Evolutionary conservation across 2,113 vertebrate genomes (phyloP).

Genomic region (Pteropus alecto): DNA sequence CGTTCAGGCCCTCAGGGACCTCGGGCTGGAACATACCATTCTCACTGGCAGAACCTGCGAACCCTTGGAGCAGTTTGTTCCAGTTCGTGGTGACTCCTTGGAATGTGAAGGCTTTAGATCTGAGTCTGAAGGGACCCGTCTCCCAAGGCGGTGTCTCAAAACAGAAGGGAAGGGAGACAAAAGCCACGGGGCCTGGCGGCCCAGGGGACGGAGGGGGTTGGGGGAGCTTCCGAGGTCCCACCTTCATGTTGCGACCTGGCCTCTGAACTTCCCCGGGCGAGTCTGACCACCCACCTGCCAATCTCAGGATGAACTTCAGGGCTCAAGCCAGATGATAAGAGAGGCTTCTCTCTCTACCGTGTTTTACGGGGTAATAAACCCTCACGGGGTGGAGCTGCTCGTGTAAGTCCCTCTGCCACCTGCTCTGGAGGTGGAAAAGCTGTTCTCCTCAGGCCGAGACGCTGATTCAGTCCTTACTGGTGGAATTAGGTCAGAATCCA

Average conservation of each 20-base stretch:
- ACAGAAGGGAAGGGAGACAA: background rate
- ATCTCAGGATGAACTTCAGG: background rate
- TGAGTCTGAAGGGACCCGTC: background rate
- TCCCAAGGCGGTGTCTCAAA: background rate
- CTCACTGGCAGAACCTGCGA: background rate
- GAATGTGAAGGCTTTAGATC: constrained; percentile 16
- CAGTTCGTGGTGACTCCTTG: background rate
- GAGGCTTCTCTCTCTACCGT: background rate
- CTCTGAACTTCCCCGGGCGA: background rate
- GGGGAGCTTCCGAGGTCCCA: background rate
- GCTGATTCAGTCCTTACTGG: background rate
- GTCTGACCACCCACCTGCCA: background rate
- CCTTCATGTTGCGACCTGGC: background rate
- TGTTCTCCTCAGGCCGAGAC: background rate
- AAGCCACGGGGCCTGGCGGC: background rate
- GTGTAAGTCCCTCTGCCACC: no score
- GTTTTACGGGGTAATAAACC: background rate
- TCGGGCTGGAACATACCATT: constrained; percentile 29
- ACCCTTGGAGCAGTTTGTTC: background rate
- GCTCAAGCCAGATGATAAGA: background rate
- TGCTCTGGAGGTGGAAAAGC: background rate
- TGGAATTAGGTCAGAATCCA: background rate
- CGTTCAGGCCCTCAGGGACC: background rate
- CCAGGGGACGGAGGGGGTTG: background rate
- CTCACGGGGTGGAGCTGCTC: background rate